Percentiles rank a stretch among this genome's conserved stretches.
These are phyloP conservation scores for Mimas tiliae DNA, from an alignment of 2,888 invertebrate species.

Conservation along the genomic window DNA sequence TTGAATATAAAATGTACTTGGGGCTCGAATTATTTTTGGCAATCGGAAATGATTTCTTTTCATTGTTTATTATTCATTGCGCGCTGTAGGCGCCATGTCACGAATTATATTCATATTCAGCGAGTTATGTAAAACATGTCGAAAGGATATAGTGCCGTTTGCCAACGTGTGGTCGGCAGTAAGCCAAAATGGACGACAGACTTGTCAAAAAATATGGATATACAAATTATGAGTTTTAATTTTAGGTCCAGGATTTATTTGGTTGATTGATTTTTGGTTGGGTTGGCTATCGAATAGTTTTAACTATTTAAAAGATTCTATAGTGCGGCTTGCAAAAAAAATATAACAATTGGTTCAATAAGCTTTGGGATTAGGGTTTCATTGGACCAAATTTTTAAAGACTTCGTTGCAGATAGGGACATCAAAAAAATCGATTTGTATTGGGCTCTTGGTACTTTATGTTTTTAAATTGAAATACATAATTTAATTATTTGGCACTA, in stretches of 20 bases:
- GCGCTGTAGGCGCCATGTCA: conserved; percentile 46
- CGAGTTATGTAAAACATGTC: conserved; percentile 23
- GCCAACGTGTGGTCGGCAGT: conserved; percentile 20
- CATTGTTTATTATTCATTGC: conserved; percentile 54
- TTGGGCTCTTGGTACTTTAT: too few species aligned
- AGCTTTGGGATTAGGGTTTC: too few species aligned
- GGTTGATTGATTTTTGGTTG: too few species aligned
- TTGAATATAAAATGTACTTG: conserved; percentile 55
- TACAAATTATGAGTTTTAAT: neutral
- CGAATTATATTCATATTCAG: conserved; percentile 38
- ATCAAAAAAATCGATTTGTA: too few species aligned
- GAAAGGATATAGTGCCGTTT: conserved; percentile 25
- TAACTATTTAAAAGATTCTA: too few species aligned
- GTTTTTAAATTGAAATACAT: too few species aligned
- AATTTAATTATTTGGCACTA: too few species aligned
- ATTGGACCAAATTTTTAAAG: too few species aligned
- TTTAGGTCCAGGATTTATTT: neutral
- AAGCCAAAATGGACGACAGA: conserved; percentile 10
- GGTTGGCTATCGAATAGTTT: too few species aligned
- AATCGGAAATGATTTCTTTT: conserved; percentile 60
- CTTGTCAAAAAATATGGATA: conserved; percentile 13
- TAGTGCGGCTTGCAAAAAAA: too few species aligned
- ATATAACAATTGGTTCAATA: too few species aligned
- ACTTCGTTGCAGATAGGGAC: too few species aligned
- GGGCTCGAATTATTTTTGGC: conserved; percentile 52